Evolutionary conservation across 2,113 vertebrate genomes (phyloP).

Genomic region (Engystomops pustulosus): DNA sequence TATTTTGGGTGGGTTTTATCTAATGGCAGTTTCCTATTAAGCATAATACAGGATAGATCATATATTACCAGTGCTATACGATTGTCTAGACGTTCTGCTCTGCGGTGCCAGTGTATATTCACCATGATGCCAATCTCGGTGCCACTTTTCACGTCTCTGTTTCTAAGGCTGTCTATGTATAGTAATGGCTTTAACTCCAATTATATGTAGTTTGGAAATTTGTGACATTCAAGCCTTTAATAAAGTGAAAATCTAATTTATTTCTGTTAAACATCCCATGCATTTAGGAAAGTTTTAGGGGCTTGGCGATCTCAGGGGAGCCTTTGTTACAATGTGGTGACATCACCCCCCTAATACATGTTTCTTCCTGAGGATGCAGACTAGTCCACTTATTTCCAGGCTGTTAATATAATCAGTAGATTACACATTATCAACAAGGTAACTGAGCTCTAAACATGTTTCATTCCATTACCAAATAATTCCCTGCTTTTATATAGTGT

Average conservation of each 20-base stretch:
- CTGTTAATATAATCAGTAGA: constrained; percentile 62
- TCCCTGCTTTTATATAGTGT: no score
- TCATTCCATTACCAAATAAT: neutral
- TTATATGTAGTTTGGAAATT: neutral
- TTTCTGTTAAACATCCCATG: neutral
- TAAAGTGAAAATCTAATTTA: neutral
- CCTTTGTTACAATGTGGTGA: constrained; percentile 70
- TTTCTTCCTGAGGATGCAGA: constrained; percentile 71
- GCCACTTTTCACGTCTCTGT: neutral
- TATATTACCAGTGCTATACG: neutral
- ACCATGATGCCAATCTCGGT: neutral
- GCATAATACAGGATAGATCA: no score
- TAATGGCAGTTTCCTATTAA: no score
- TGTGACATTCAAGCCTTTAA: neutral
- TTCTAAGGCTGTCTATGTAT: neutral
- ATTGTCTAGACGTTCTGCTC: neutral
- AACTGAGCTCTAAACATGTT: neutral
- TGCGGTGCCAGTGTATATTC: neutral
- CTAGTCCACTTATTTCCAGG: constrained; percentile 71
- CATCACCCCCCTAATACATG: constrained; percentile 66
- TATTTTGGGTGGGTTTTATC: no score
- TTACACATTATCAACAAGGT: constrained; percentile 17
- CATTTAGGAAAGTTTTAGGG: constrained; percentile 8
- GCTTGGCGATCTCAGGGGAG: constrained; percentile 65
- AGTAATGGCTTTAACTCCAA: neutral